Base-by-base conservation (phyloP, 2,888 invertebrate species). In the Dione vanillae region DNA sequence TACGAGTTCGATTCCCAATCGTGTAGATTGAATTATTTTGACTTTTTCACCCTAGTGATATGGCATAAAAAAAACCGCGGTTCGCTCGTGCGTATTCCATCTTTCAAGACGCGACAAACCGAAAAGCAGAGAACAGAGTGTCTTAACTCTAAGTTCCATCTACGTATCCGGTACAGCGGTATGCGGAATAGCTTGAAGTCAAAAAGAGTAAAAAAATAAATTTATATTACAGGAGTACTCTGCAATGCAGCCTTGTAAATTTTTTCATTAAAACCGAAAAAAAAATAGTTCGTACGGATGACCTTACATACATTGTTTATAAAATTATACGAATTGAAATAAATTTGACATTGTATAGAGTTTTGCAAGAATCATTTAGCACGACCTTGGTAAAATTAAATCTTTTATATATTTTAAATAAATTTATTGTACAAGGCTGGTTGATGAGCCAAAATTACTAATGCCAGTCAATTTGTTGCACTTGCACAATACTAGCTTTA, bases 361-460 rank as follows among this genome's bases (percentile, higher is more conserved):
- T 40, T 56, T 56, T 37, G 19, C 56, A 56, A 56, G 56, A 40
- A 7, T 40, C 37, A 37, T 37, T 51, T 49, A 65, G n/a, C 14
- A 14, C 20, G 64, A 35, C 49, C 64, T 64, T 51, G 64, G 11
- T 11, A 12, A 56, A 16, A 37, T 56, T 56, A 56, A 37, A 56
- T 40, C 37, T 56, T 56, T 56, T 54, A 37, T 37, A 16, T 56
- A 56, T 56, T 40, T 56, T 40, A 56, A 40, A 56, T 11, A 49
- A 49, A 19, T 56, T 56, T 56, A 56, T 56, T 37, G 56, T 56
- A n/a, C 54, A 37, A 45, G 45, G 35, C 12, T 43, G 54, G 56
- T 45, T 19, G 56, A 56, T 56, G 56, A 56, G 56, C 56, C 56
- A 56, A 56, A 56, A 19, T 59, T 67, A n/a, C 52, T 54, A 52